Conservation (phyloP, 2,113 vertebrate genomes). For the Coptodon bakossiorum region DNA sequence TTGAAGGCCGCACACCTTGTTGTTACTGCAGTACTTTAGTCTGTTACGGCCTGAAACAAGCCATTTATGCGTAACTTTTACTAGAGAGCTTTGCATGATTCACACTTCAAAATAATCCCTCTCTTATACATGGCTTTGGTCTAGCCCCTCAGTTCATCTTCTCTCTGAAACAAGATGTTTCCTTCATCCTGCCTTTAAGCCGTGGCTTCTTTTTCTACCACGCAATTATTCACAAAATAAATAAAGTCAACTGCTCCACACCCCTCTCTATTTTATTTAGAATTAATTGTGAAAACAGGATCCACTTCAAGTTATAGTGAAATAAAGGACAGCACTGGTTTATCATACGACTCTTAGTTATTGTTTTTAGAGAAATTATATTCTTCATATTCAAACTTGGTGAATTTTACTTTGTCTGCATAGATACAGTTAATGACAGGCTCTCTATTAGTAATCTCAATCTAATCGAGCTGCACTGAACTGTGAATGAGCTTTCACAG, state of each 20-base stretch:
- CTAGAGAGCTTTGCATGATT: not conserved
- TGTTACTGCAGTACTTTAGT: not conserved
- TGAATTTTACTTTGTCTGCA: not conserved
- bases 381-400: not conserved
- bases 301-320: accelerated
- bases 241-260: not conserved
- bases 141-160: accelerated
- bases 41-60: not conserved
- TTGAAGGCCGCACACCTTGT: not conserved
- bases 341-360: accelerated
- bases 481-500: not conserved
- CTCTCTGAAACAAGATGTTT: not conserved
- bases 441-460: not conserved
- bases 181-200: not conserved
- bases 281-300: not conserved
- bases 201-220: not conserved
- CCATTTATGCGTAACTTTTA: accelerated
- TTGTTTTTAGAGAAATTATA: not conserved
- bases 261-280: not conserved
- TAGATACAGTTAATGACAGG: accelerated
- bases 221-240: not conserved
- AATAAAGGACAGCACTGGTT: not conserved
- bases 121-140: accelerated
- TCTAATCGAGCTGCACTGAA: not conserved
- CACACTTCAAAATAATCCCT: not conserved